These are phyloP conservation scores for Pseudomyrmex dendroicus DNA, from an alignment of 1,140 invertebrate species.

Conservation along the genomic window DNA sequence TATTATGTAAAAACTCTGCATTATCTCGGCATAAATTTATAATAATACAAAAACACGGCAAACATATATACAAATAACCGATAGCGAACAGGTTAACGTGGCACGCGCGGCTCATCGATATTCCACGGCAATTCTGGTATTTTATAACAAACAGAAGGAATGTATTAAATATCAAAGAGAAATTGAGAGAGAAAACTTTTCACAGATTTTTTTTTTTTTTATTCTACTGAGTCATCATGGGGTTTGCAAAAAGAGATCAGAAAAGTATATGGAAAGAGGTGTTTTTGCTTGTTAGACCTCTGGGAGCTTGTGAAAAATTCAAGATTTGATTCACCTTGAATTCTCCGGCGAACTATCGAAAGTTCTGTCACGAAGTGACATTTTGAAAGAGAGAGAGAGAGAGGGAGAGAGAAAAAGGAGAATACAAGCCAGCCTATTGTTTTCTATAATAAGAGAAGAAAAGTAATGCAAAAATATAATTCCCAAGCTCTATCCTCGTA, in stretches of 20 bases:
- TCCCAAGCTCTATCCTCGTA: constrained; percentile 15
- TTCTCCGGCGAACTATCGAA: constrained; percentile 2
- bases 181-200: not conserved
- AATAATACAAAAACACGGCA: constrained; percentile 18
- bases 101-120: constrained; percentile 10
- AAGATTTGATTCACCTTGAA: constrained; percentile 40
- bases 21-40: constrained; percentile 34
- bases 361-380: not conserved
- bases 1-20: not conserved
- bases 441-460: too few relatives aligned
- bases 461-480: constrained; percentile 61
- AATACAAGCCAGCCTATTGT: too few relatives aligned
- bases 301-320: constrained; percentile 46
- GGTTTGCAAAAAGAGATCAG: not conserved
- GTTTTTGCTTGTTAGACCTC: not conserved
- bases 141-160: too few relatives aligned
- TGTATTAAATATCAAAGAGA: constrained; percentile 18
- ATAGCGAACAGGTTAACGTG: constrained; percentile 28
- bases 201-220: constrained; percentile 8
- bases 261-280: constrained; percentile 3
- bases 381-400: not conserved
- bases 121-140: constrained; percentile 4
- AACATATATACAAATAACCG: constrained; percentile 15
- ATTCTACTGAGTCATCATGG: not conserved
- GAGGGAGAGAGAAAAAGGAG: too few relatives aligned